These are phyloP conservation scores for Lepidothrix coronata DNA, from an alignment of 2,113 vertebrate genomes.

Conservation along the genomic window DNA sequence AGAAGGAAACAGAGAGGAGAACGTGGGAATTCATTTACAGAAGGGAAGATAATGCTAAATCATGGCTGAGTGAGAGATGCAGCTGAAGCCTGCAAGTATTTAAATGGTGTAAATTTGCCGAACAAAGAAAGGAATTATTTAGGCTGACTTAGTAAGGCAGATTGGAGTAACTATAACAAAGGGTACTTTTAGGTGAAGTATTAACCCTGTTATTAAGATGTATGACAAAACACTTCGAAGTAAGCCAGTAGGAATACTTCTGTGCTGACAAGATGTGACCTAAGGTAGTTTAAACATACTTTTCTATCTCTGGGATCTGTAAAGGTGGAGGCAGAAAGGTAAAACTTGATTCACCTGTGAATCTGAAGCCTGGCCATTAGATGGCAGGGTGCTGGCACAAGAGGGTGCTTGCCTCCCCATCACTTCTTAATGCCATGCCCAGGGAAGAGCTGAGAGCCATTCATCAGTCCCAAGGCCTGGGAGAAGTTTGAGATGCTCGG, in stretches of 20 bases:
- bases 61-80: not conserved
- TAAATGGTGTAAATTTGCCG: slow-evolving; percentile 26
- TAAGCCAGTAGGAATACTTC: not conserved
- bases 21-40: not conserved
- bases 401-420: rapidly evolving
- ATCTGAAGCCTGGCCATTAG: slow-evolving; percentile 48
- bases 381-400: slow-evolving; percentile 47
- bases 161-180: slow-evolving; percentile 23
- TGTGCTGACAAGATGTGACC: slow-evolving; percentile 26
- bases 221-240: slow-evolving; percentile 12
- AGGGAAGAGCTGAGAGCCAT: not conserved
- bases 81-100: slow-evolving; percentile 43
- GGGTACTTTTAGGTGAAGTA: slow-evolving; percentile 23
- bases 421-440: not conserved
- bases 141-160: not conserved
- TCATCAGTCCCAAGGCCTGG: not conserved
- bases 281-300: slow-evolving; percentile 32
- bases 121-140: slow-evolving; percentile 37
- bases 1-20: not conserved
- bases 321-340: not conserved
- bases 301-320: slow-evolving; percentile 29
- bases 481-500: not conserved
- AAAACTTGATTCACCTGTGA: not conserved
- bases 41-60: not conserved
- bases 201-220: slow-evolving; percentile 17